Evolutionary conservation across 2,888 invertebrate genomes (phyloP).

Genomic region (Torymus texanus): DNA sequence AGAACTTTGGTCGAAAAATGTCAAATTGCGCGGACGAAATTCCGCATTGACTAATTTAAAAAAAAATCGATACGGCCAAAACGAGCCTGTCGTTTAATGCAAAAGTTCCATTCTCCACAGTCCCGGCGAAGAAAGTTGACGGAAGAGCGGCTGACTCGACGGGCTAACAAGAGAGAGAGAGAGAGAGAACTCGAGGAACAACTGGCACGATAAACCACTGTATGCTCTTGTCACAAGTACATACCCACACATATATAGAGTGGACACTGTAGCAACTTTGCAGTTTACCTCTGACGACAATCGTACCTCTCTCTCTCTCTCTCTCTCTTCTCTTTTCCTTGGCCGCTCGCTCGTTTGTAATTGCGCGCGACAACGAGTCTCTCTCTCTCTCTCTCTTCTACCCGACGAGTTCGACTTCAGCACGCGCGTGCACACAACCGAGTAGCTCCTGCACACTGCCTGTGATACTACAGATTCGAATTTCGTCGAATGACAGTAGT

Average conservation of each 20-base stretch:
- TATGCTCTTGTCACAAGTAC: slow-evolving; percentile 18
- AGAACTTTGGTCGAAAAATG: too few species aligned
- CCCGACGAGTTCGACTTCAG: too few species aligned
- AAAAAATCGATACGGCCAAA: too few species aligned
- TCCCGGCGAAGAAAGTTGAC: not conserved
- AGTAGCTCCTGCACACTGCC: too few species aligned
- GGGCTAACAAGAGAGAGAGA: slow-evolving; percentile 10
- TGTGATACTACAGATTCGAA: too few species aligned
- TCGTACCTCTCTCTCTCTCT: slow-evolving; percentile 51
- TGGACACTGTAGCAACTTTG: slow-evolving; percentile 58
- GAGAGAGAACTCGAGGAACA: slow-evolving; percentile 15
- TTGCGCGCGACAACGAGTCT: slow-evolving; percentile 13
- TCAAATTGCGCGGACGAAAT: too few species aligned
- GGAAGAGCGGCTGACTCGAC: not conserved
- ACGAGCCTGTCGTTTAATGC: too few species aligned
- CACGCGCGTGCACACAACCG: not conserved
- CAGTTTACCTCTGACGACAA: slow-evolving; percentile 55
- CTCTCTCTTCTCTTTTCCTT: slow-evolving; percentile 26
- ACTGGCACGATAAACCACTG: not conserved
- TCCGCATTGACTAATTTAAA: too few species aligned
- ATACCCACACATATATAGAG: slow-evolving; percentile 30
- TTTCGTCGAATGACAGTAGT: too few species aligned
- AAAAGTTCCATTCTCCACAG: too few species aligned
- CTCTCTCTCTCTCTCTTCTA: too few species aligned
- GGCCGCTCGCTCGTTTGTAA: slow-evolving; percentile 17